A percentile compares a stretch with the other conserved stretches of the same genome.
phyloP scores from a whole-genome alignment of 2,113 vertebrate genomes.

The Hypanus sabinus region DNA sequence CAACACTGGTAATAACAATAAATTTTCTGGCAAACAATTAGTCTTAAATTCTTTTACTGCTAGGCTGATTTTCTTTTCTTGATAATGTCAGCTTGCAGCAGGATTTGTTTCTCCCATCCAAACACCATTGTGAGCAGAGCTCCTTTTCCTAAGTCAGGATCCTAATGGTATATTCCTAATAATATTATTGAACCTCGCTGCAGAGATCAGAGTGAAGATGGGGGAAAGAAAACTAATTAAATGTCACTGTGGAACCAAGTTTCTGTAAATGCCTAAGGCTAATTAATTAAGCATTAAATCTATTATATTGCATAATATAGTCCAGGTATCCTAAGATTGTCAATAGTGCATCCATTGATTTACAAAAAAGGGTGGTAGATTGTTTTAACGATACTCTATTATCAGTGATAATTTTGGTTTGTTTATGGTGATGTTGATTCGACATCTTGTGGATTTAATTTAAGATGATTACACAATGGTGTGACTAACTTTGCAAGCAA shows the following conservation, averaged over 20 bases:
- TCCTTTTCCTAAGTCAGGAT: not conserved
- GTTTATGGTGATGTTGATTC: not conserved
- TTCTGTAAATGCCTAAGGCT: not conserved
- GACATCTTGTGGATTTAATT: not conserved
- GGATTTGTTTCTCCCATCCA: too few species aligned
- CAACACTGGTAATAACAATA: not conserved
- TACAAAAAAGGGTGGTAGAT: not conserved
- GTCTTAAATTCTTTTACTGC: not conserved
- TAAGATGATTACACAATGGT: not conserved
- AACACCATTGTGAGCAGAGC: too few species aligned
- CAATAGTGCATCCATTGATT: not conserved
- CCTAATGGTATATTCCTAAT: not conserved
- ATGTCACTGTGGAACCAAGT: not conserved
- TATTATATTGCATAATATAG: not conserved
- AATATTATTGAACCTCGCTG: not conserved
- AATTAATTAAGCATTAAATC: not conserved
- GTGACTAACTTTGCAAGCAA: not conserved
- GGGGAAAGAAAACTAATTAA: not conserved
- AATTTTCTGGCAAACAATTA: not conserved
- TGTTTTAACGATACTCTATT: not conserved
- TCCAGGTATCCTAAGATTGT: not conserved
- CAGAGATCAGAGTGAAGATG: not conserved
- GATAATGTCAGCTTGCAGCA: too few species aligned
- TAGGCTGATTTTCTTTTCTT: not conserved
- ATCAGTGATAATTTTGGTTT: not conserved